Conservation (phyloP, 2,888 invertebrate species). For the Nymphalis urticae region DNA sequence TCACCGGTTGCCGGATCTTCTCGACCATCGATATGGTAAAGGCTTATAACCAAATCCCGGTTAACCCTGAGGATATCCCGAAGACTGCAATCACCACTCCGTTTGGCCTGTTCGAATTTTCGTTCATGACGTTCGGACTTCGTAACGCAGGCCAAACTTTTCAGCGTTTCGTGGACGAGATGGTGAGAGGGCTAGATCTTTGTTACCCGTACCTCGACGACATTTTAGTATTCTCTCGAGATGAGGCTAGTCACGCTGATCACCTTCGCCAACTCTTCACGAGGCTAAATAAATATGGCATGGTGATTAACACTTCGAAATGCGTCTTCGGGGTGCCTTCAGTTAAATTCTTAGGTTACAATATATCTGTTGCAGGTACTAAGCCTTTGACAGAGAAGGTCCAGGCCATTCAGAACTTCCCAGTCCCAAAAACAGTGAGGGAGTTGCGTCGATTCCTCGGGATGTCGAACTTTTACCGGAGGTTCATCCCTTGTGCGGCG, state of each 20-base stretch:
- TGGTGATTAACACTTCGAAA: slow-evolving; percentile 13
- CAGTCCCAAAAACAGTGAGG: slow-evolving; percentile 35
- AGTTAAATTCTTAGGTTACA: slow-evolving; percentile 24
- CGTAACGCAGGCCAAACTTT: no score
- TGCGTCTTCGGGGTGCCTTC: no score
- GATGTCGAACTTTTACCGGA: slow-evolving; percentile 33
- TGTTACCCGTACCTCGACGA: slow-evolving; percentile 50
- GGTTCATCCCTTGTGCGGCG: slow-evolving; percentile 33
- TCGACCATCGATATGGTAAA: no score
- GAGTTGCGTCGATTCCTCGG: slow-evolving; percentile 40
- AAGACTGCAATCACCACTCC: no score
- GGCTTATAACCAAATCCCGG: no score
- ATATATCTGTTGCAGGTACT: slow-evolving; percentile 10
- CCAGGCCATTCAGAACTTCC: slow-evolving; percentile 14
- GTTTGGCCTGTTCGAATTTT: no score
- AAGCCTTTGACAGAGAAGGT: slow-evolving; percentile 12
- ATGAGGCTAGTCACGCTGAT: slow-evolving; percentile 17
- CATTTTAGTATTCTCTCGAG: slow-evolving; percentile 42
- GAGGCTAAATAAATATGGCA: slow-evolving; percentile 17
- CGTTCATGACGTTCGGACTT: no score
- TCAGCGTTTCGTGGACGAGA: slow-evolving; percentile 53
- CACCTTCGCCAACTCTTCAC: slow-evolving; percentile 36
- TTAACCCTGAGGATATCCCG: no score
- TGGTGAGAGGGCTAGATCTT: slow-evolving; percentile 29
- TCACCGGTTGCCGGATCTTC: no score